These are phyloP conservation scores for Holothuria scabra DNA, from an alignment of 53 echinoderm and acorn worm species.

Conservation along the genomic window DNA sequence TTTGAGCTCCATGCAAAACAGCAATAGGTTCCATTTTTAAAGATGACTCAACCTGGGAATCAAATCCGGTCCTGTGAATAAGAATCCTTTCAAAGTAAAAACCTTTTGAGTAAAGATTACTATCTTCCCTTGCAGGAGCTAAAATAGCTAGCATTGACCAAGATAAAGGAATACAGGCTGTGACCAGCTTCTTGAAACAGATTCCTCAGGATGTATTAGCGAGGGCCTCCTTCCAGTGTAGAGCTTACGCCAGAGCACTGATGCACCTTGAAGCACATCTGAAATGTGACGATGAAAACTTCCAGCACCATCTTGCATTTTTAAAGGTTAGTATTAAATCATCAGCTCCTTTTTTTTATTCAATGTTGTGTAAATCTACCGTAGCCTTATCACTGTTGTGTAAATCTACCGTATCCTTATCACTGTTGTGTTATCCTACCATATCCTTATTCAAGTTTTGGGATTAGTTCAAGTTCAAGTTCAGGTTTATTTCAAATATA, in stretches of 20 bases:
- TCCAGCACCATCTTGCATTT: slow-evolving; percentile 88
- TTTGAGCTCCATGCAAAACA: no score
- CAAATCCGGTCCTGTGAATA: no score
- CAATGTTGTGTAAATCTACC: no score
- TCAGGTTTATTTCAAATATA: no score
- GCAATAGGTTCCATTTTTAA: no score
- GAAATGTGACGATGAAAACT: slow-evolving; percentile 60
- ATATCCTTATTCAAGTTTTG: no score
- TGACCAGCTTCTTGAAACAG: slow-evolving; percentile 77
- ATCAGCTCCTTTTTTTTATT: no score
- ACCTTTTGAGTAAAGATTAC: background rate
- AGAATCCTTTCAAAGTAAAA: background rate
- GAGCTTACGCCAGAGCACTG: slow-evolving; percentile 88
- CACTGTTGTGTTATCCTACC: no score
- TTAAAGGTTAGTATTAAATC: slow-evolving; percentile 63
- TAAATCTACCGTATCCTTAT: no score
- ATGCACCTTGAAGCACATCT: slow-evolving; percentile 94
- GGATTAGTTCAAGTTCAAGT: no score
- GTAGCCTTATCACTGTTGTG: no score
- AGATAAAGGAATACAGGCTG: slow-evolving; percentile 62
- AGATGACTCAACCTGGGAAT: no score
- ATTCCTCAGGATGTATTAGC: slow-evolving; percentile 95
- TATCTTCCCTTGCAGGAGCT: background rate
- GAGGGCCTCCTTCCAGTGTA: slow-evolving; percentile 91
- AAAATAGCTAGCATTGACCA: slow-evolving; percentile 41